Conservation (phyloP, 2,113 vertebrate genomes). For the Romanogobio albipinnatus region DNA sequence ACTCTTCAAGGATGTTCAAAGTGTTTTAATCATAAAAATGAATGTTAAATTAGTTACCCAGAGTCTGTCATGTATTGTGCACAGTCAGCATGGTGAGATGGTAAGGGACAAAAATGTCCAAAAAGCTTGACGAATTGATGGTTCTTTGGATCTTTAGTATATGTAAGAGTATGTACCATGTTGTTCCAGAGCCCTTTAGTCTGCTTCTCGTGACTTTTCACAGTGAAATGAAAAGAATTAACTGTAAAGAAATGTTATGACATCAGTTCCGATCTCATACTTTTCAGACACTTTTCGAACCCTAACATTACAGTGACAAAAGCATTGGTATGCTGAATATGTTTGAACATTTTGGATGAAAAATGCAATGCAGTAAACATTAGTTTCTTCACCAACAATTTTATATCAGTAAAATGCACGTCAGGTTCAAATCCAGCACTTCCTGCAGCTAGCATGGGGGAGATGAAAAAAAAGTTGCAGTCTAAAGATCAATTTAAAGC, state of each 20-base stretch:
- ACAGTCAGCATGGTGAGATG: neutral
- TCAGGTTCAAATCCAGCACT: slow-evolving; percentile 61
- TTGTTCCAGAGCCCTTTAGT: slow-evolving; percentile 72
- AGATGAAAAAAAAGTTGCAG: neutral
- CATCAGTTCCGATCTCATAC: neutral
- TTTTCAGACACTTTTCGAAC: slow-evolving; percentile 41
- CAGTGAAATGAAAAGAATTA: slow-evolving; percentile 71
- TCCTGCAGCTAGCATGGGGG: slow-evolving; percentile 64
- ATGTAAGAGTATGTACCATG: slow-evolving; percentile 70
- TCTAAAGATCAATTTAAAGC: neutral
- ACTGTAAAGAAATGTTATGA: slow-evolving; percentile 57
- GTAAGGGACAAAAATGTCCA: slow-evolving; percentile 6
- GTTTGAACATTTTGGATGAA: neutral
- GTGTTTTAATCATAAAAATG: neutral
- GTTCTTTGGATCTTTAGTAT: slow-evolving; percentile 48
- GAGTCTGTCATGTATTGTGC: neutral
- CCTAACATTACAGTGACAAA: neutral
- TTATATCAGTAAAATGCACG: slow-evolving; percentile 24
- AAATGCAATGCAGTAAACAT: neutral
- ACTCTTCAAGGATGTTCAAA: neutral
- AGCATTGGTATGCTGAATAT: neutral
- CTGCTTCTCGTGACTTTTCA: slow-evolving; percentile 71
- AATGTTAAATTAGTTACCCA: neutral
- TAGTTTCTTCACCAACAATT: neutral
- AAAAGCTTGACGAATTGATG: neutral